Base-by-base conservation (phyloP, 2,888 invertebrate genomes). In the Pyrrhia umbra region DNA sequence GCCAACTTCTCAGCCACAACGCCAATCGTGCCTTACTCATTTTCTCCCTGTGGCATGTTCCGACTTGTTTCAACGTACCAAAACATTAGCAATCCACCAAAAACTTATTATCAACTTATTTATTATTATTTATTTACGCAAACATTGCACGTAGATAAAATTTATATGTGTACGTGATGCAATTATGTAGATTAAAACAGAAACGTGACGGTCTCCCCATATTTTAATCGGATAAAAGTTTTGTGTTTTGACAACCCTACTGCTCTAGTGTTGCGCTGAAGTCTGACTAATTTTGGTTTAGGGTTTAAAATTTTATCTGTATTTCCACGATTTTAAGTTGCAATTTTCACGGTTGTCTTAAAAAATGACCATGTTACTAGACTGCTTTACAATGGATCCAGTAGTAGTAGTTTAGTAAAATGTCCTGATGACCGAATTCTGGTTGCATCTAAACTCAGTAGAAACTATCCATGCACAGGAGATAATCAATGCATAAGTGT, bases 91-190 rank as follows among this genome's bases (percentile, higher is more conserved):
- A 76, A 75, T 65, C 51, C 57, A 23, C 56, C 59, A 18, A 57
- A 65, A 64, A 79, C 15, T 75, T 83, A 84, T 81, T 79, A 81
- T 80, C 77, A 73, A 75, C 56, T 80, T 84, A 86, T 86, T 86
- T 87, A 88, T 88, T 85, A 84, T 86, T 89, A 88, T 88, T 89
- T 88, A 88, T 86, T 87, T 82, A 76, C 78, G 80, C 59, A 88
- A 85, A 88, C 86, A 78, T 68, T 68, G 82, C 91, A 90, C 91
- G 90, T 89, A 86, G 82, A 83, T 87, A 86, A 83, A 89, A 90
- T 90, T 90, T 91, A 90, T 90, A 86, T 80, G 82, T 72, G 84
- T 77, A 88, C 91, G 91, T 90, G 91, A 85, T 81, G 79, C 85
- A 86, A 89, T 90, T 90, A 91, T 90, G 87, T 84, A 89, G 89